Evolutionary conservation across 2,888 invertebrate species (phyloP), one percentile per base, ranked within the genome.

Genomic region (Formica aserva): DNA sequence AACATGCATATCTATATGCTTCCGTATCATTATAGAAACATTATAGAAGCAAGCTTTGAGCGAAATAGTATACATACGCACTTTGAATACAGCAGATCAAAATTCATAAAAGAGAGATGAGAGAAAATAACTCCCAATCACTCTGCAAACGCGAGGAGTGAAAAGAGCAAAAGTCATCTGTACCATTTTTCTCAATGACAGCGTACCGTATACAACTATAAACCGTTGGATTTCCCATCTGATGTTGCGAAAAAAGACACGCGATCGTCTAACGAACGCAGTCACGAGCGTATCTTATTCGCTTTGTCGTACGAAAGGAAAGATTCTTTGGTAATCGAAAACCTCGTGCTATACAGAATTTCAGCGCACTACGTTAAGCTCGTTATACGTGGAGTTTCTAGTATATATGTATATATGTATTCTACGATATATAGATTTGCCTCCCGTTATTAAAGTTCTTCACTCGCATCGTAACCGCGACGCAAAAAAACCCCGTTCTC

Each of bases 281-380:
- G 29, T 18, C 48, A 29, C 45, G 41, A 41, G 41, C 41, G 35
- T 26, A 3, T 63, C 48, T 48, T 35, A 22, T 63, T 63, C 35
- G 38, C 29, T 48, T 63, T 60, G 29, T 57, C 26, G 41, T 62
- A 32, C 75, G 55, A 67, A 83, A 55, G 78, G 76, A 76, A 83
- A 83, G 77, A 84, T 65, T 76, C 62, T 67, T 22, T 48, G 76
- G 41, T 48, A 48, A 52, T 18, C 9, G 35, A 62, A 60, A 52
- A 62, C 57, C 55, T 63, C n/a, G 66, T 57, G 63, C 81, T 55
- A 55, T n/a, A 62, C 69, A 84, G 60, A 62, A 84, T 82, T 45
- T 80, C 81, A 67, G 80, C 76, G 72, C 26, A 84, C 81, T 84
- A 74, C 62, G 62, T 86, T 78, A 86, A 86, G 86, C 86, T 86